Conservation (phyloP, 2,888 invertebrate species). For the Poecilobothrus nobilitatus region DNA sequence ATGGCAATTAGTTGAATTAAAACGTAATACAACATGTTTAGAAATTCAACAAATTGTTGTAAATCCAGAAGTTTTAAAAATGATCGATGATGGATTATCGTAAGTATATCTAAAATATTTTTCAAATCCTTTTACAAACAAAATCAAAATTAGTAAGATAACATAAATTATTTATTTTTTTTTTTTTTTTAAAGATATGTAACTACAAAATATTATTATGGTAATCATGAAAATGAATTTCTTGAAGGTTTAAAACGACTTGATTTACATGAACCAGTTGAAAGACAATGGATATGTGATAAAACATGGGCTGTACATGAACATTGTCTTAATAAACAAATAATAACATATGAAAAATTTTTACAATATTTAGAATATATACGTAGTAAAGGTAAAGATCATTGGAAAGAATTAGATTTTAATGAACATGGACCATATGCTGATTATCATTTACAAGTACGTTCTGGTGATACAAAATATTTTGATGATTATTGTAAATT, state of each 20-base stretch:
- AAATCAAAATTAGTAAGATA: no score
- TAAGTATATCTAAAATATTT: constrained; percentile 44
- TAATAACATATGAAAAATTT: constrained; percentile 33
- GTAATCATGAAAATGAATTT: constrained; percentile 62
- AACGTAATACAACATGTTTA: constrained; percentile 61
- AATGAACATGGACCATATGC: not conserved
- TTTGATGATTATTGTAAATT: constrained; percentile 11
- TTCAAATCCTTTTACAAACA: not conserved
- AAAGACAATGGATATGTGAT: constrained; percentile 63
- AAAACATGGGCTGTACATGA: constrained; percentile 39
- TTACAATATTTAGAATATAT: constrained; percentile 34
- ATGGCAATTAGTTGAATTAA: constrained; percentile 71
- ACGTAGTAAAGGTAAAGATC: constrained; percentile 30
- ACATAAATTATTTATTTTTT: no score
- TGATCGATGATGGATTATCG: constrained; percentile 74
- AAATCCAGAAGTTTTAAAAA: constrained; percentile 60
- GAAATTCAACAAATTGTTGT: constrained; percentile 63
- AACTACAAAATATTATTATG: constrained; percentile 69
- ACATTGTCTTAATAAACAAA: constrained; percentile 32
- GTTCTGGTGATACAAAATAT: not conserved
- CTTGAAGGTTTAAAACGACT: constrained; percentile 62
- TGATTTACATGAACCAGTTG: constrained; percentile 60
- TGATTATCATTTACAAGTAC: constrained; percentile 8
- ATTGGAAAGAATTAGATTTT: constrained; percentile 31
- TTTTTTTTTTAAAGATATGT: constrained; percentile 50